These are phyloP conservation scores for Pangasius sanitwongsei DNA, from an alignment of 2,797 vertebrate genomes.

Conservation along the genomic window DNA sequence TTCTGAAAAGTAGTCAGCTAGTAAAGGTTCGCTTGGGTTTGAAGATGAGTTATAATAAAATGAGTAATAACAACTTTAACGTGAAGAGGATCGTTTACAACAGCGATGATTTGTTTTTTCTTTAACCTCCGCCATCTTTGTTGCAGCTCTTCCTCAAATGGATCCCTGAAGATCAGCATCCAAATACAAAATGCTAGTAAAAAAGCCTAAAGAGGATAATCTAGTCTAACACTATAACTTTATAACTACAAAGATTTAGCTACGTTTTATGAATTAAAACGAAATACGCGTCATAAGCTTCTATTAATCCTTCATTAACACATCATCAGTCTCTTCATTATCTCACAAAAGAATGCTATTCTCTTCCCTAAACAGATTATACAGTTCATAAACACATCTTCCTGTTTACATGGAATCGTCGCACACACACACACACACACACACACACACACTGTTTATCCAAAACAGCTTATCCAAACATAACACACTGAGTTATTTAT, in stretches of 20 bases:
- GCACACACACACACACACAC: not conserved
- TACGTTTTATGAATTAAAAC: not conserved
- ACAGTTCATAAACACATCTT: not conserved
- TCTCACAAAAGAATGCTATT: not conserved
- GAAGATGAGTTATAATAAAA: not conserved
- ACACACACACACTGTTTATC: not conserved
- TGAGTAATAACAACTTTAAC: not conserved
- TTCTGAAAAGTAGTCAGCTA: not conserved
- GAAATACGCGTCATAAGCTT: not conserved
- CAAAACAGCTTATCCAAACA: not conserved
- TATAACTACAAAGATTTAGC: not conserved
- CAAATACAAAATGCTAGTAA: not conserved
- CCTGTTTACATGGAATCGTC: not conserved
- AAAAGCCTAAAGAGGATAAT: not conserved
- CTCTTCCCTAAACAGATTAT: not conserved
- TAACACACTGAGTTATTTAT: not conserved
- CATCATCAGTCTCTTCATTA: not conserved
- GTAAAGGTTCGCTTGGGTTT: not conserved
- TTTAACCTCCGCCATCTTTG: not conserved
- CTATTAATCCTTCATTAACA: not conserved
- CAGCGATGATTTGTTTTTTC: not conserved
- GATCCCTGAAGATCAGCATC: not conserved
- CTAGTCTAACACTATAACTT: not conserved
- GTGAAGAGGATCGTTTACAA: not conserved
- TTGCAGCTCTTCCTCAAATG: not conserved